Conservation (phyloP, 1,140 invertebrate species). For the Lepidurus apus region DNA sequence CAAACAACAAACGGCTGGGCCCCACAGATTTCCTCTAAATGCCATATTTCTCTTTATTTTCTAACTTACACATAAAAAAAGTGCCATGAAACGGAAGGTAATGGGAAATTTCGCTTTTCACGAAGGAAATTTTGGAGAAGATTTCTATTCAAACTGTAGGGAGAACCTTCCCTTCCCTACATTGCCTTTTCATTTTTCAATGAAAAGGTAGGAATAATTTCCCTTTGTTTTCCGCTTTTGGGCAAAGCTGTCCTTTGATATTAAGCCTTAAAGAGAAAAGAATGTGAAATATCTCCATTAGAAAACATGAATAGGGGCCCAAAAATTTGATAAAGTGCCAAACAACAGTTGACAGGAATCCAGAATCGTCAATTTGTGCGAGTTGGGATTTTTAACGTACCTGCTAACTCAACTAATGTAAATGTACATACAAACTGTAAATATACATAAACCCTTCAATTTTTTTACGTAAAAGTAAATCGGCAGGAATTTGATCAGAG, state of each 20-base stretch:
- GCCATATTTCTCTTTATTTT: background rate
- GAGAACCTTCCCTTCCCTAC: background rate
- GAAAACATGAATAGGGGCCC: background rate
- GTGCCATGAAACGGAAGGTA: background rate
- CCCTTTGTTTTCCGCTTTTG: too few relatives aligned
- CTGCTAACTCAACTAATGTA: conserved; percentile 5
- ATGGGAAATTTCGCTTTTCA: background rate
- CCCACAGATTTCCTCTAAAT: background rate
- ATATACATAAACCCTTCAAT: background rate
- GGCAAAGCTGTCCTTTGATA: background rate
- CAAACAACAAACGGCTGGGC: background rate
- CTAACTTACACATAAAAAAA: background rate
- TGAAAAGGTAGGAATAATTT: background rate
- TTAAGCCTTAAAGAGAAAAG: background rate
- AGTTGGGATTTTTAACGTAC: conserved; percentile 10
- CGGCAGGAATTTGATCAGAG: background rate
- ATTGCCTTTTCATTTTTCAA: background rate
- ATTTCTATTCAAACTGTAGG: background rate
- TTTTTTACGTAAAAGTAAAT: background rate
- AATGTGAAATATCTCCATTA: background rate
- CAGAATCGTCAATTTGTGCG: background rate
- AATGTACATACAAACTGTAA: conserved; percentile 9
- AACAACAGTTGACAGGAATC: background rate
- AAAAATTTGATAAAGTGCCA: background rate
- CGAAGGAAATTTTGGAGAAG: background rate